Evolutionary conservation across 2,113 vertebrate genomes (phyloP), one percentile per base, ranked within the genome.

Genomic region (Rhinichthys klamathensis): DNA sequence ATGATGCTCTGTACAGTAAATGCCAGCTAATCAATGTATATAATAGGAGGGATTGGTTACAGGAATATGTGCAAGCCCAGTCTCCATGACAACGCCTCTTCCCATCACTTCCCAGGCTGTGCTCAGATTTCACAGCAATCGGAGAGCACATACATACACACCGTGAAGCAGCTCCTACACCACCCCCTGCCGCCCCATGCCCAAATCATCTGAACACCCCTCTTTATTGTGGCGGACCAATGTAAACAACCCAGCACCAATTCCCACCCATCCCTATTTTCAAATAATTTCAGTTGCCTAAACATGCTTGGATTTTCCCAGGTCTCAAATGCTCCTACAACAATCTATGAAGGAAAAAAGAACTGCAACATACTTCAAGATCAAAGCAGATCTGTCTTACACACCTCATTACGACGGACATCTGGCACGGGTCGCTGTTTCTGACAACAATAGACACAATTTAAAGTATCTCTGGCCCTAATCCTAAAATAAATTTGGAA

Each of bases 61-160:
- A 23, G 85, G 88, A 89, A 89, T 84, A 85, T 70, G 80, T 90
- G 88, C 82, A 86, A 87, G 67, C 79, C 86, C 80, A 65, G 89
- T 90, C 88, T 90, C 89, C 88, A 90, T 89, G 84, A 86, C 69
- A 90, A 90, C 89, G 41, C 46, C 74, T 82, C 67, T 83, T 84
- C 82, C 81, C 80, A 63, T 87, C 79, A 87, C 81, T 82, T 86
- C 73, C 77, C 46, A 54, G 85, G 56, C 56, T 84, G 77, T 78
- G 73, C 85, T 89, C 84, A 83, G 79, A 86, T 90, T 89, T 89
- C 86, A 87, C 80, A 84, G 82, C 85, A 69, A 83, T 54, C 23
- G 25, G 44, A 83, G 79, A 82, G 75, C 21, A n/a, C 51, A 16
- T 16, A 73, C 69, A 49, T 12, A 51, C 49, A 21, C 61, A 54